These are phyloP conservation scores for Ifrita kowaldi DNA, from an alignment of 2,113 vertebrate species.

Conservation along the genomic window DNA sequence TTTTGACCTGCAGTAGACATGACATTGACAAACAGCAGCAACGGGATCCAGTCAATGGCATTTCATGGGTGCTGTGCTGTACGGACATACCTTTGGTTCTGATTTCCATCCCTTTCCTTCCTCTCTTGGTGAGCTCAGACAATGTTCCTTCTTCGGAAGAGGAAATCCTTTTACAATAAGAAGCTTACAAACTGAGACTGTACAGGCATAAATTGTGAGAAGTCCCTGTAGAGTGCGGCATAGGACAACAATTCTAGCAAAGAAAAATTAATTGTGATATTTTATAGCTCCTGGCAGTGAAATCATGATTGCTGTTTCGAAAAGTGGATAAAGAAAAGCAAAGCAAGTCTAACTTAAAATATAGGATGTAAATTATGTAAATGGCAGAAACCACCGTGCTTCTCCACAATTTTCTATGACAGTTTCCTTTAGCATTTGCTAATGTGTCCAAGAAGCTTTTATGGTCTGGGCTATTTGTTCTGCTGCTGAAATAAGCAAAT, in stretches of 20 bases:
- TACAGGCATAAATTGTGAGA: background rate
- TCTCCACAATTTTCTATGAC: background rate
- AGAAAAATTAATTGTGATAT: background rate
- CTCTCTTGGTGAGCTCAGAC: background rate
- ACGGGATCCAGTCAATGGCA: rapidly evolving
- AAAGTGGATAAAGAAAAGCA: background rate
- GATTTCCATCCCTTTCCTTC: background rate
- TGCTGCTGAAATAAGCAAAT: background rate
- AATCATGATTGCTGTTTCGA: background rate
- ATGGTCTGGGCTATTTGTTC: background rate
- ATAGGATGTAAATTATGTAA: background rate
- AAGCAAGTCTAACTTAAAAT: background rate
- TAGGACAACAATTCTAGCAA: background rate
- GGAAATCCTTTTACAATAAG: background rate
- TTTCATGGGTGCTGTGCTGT: background rate
- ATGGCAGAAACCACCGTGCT: background rate
- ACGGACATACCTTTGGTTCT: background rate
- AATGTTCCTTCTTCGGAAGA: background rate
- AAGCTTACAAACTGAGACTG: background rate
- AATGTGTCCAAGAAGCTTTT: background rate
- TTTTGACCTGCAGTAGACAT: background rate
- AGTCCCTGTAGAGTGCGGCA: background rate
- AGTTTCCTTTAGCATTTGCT: background rate
- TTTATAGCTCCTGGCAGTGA: background rate
- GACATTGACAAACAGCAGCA: background rate